Conservation (phyloP, 2,113 vertebrate genomes). For the Proteles cristata region DNA sequence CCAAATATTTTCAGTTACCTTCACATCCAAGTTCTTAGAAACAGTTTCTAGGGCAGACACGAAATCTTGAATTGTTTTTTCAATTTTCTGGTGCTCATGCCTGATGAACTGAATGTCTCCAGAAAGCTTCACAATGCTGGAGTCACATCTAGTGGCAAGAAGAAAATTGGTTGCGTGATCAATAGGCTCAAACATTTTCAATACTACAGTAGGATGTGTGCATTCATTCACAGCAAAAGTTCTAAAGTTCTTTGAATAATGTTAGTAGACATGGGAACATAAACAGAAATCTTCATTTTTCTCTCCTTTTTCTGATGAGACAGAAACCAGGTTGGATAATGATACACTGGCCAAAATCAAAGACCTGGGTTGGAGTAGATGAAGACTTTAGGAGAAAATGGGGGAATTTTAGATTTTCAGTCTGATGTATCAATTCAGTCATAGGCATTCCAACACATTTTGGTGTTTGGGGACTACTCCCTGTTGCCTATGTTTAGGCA, state of each 20-base stretch:
- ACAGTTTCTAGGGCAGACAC: slow-evolving; percentile 79
- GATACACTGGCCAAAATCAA: not conserved
- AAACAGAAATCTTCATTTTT: not conserved
- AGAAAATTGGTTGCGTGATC: not conserved
- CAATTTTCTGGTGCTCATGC: slow-evolving; percentile 80
- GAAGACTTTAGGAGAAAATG: not conserved
- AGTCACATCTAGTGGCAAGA: slow-evolving; percentile 88
- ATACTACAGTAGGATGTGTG: not conserved
- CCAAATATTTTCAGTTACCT: slow-evolving; percentile 84
- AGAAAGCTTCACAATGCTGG: slow-evolving; percentile 89
- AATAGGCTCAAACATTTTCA: not conserved
- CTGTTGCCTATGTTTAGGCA: not conserved
- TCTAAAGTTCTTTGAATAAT: not conserved
- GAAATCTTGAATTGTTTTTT: slow-evolving; percentile 85
- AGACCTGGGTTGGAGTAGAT: not conserved
- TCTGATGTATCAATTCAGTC: not conserved
- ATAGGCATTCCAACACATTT: not conserved
- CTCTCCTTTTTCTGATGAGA: not conserved
- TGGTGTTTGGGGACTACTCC: not conserved
- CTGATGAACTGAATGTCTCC: slow-evolving; percentile 83
- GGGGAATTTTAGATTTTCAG: not conserved
- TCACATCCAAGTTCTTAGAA: slow-evolving; percentile 86
- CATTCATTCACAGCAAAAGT: not conserved
- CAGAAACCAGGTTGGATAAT: not conserved
- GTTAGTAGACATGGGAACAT: not conserved